Evolutionary conservation across 2,113 vertebrate species (phyloP).

Genomic region (Eptatretus burgeri): DNA sequence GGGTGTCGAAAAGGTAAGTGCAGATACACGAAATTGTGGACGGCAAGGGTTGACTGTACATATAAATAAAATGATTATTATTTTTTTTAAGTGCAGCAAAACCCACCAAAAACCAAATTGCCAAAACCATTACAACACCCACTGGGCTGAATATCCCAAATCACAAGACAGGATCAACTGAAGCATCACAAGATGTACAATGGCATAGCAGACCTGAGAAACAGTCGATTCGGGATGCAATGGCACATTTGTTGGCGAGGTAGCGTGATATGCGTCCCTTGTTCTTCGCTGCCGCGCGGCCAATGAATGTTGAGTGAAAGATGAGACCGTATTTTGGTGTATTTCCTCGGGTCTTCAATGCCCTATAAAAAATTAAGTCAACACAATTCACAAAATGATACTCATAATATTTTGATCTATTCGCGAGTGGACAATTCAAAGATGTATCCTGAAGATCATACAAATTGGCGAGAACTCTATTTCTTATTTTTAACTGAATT

Average conservation of each 20-base stretch:
- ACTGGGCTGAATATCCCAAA: too few species aligned
- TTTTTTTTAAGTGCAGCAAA: too few species aligned
- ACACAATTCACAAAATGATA: too few species aligned
- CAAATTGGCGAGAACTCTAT: too few species aligned
- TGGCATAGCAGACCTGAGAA: conserved; percentile 37
- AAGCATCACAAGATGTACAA: background rate
- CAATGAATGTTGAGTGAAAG: conserved; percentile 93
- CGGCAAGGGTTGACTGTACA: too few species aligned
- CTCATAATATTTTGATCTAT: too few species aligned
- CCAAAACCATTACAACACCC: background rate
- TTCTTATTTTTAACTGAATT: too few species aligned
- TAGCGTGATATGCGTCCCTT: conserved; percentile 93
- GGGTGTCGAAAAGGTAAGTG: too few species aligned
- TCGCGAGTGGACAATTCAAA: too few species aligned
- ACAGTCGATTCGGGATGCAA: conserved; percentile 75
- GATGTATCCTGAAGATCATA: too few species aligned
- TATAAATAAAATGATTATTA: too few species aligned
- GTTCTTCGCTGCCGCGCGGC: conserved; percentile 71
- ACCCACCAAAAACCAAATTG: background rate
- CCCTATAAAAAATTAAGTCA: conserved; percentile 21
- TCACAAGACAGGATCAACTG: background rate
- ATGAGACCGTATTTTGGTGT: conserved; percentile 90
- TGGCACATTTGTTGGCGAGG: conserved; percentile 83
- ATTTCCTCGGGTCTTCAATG: conserved; percentile 64
- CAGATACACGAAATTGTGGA: too few species aligned